Percentiles rank a stretch among this genome's conserved stretches.
These are phyloP conservation scores for Dioctria rufipes DNA, from an alignment of 2,888 invertebrate genomes.

Conservation along the genomic window DNA sequence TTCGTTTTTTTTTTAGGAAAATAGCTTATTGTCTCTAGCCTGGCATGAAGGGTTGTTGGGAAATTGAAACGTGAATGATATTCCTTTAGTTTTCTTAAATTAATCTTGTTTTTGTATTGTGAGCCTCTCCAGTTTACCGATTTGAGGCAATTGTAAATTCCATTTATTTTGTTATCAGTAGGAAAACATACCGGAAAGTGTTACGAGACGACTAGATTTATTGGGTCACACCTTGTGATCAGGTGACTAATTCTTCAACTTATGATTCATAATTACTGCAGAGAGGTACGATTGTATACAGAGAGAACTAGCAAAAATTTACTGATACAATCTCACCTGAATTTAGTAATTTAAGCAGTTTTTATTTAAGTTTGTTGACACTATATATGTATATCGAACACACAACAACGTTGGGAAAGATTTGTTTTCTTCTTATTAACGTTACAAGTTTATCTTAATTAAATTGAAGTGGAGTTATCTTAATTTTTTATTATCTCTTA, in stretches of 20 bases:
- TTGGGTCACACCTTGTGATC: conserved; percentile 45
- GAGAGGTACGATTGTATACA: too few relatives aligned
- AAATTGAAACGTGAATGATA: conserved; percentile 33
- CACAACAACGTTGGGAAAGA: too few relatives aligned
- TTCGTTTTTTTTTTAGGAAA: conserved; percentile 36
- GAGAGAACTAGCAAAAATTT: too few relatives aligned
- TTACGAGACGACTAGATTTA: conserved; percentile 38
- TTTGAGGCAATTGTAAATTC: background rate
- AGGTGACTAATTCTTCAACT: conserved; percentile 26
- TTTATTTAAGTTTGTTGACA: too few relatives aligned
- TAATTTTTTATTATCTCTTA: too few relatives aligned
- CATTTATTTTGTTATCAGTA: background rate
- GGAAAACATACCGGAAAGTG: conserved; percentile 39
- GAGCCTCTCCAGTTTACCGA: too few relatives aligned
- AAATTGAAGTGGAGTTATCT: too few relatives aligned
- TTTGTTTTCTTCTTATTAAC: too few relatives aligned
- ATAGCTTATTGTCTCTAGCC: conserved; percentile 48
- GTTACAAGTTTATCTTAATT: too few relatives aligned
- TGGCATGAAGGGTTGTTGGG: background rate
- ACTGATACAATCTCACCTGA: too few relatives aligned
- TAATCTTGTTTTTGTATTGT: background rate
- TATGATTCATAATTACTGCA: conserved; percentile 19
- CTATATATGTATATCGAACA: too few relatives aligned
- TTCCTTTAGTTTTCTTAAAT: background rate
- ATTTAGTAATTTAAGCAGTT: too few relatives aligned